Conservation (phyloP, 2,888 invertebrate genomes). For the Drosophila austrosaltans region DNA sequence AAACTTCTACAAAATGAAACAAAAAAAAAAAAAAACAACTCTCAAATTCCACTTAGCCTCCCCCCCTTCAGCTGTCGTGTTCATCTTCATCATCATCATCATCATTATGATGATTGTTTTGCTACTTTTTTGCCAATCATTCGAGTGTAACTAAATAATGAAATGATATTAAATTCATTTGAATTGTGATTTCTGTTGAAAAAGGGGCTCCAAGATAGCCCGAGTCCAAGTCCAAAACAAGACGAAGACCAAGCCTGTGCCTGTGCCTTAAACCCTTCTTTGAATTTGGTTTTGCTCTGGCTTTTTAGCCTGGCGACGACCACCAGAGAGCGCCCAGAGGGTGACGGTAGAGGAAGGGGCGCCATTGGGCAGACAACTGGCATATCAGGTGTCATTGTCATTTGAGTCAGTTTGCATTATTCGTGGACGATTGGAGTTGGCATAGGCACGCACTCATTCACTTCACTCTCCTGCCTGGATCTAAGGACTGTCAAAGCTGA, state of each 20-base stretch:
- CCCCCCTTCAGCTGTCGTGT: background rate
- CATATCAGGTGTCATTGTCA: slow-evolving; percentile 83
- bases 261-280: slow-evolving; percentile 56
- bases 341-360: background rate
- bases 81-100: slow-evolving; percentile 15
- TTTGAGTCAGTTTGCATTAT: slow-evolving; percentile 81
- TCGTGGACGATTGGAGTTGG: slow-evolving; percentile 76
- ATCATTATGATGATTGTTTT: slow-evolving; percentile 29
- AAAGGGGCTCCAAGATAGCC: slow-evolving; percentile 48
- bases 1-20: too few species aligned
- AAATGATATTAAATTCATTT: slow-evolving; percentile 83
- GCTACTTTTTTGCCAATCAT: slow-evolving; percentile 77
- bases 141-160: slow-evolving; percentile 82
- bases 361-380: slow-evolving; percentile 45
- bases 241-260: slow-evolving; percentile 23
- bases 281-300: slow-evolving; percentile 22
- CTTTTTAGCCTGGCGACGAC: slow-evolving; percentile 58
- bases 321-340: slow-evolving; percentile 64
- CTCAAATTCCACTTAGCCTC: slow-evolving; percentile 53
- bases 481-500: slow-evolving; percentile 42
- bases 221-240: slow-evolving; percentile 13
- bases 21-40: slow-evolving; percentile 61
- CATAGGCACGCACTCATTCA: slow-evolving; percentile 49
- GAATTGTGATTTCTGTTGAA: slow-evolving; percentile 83
- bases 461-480: background rate